These are phyloP conservation scores for Psittacus erithacus DNA, from an alignment of 2,113 vertebrate genomes.

Conservation along the genomic window DNA sequence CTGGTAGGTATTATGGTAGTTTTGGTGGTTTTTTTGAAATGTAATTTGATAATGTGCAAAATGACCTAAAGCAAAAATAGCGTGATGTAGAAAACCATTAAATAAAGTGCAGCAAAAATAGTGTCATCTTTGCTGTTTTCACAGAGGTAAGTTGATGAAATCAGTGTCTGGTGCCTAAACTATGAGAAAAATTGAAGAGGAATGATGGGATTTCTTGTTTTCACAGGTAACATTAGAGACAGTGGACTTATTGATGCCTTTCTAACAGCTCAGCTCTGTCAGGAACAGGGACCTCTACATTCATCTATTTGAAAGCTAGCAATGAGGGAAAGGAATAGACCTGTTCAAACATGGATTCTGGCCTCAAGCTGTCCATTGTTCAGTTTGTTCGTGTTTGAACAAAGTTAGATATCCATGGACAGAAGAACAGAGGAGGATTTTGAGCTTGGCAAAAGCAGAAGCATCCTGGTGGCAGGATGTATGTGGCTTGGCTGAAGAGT, in stretches of 20 bases:
- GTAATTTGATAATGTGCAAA: not conserved
- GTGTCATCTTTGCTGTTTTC: not conserved
- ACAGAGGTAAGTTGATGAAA: not conserved
- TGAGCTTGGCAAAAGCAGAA: not conserved
- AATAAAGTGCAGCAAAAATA: not conserved
- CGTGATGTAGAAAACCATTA: not conserved
- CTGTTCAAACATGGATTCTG: not conserved
- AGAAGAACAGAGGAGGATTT: not conserved
- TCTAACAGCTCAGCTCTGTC: not conserved
- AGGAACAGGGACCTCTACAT: not conserved
- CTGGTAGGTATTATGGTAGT: not conserved
- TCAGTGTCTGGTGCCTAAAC: not conserved
- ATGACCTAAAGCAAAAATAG: not conserved
- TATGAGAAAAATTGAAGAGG: not conserved
- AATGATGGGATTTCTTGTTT: not conserved
- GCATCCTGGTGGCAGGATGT: not conserved
- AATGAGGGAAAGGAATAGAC: not conserved
- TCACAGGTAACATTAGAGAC: not conserved
- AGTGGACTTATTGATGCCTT: not conserved
- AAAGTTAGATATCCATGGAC: not conserved
- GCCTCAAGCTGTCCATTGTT: not conserved
- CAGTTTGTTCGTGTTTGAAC: not conserved
- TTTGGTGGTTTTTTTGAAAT: not conserved
- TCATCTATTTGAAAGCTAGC: not conserved
- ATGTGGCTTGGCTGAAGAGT: conserved; percentile 1